Conservation (phyloP, 2,797 vertebrate species). For the Pipistrellus pygmaeus region DNA sequence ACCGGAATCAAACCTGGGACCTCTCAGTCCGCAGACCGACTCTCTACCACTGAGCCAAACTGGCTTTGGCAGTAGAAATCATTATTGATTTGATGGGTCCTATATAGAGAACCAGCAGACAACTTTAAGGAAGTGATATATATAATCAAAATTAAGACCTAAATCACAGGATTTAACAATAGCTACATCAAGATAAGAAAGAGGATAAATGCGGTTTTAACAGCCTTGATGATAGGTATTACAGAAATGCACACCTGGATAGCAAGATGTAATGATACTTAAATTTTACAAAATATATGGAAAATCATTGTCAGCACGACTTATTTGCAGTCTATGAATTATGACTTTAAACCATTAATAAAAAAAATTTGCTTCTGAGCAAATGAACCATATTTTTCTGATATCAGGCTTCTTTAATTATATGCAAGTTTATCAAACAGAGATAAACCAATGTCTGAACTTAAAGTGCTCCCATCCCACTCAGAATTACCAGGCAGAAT, state of each 20-base stretch:
- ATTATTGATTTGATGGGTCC: constrained; percentile 36
- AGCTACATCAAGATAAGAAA: constrained; percentile 41
- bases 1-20: too few relatives aligned
- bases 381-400: constrained; percentile 57
- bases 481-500: neutral
- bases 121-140: constrained; percentile 56
- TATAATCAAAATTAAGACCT: constrained; percentile 27
- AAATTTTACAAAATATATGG: constrained; percentile 52
- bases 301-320: neutral
- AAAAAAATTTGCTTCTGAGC: neutral
- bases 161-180: constrained; percentile 43
- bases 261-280: neutral
- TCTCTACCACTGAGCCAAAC: too few relatives aligned
- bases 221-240: neutral
- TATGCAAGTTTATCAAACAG: neutral
- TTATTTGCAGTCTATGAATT: constrained; percentile 48
- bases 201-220: neutral
- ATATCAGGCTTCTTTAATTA: constrained; percentile 19
- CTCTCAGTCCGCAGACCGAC: too few relatives aligned
- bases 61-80: neutral
- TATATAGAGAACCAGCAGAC: constrained; percentile 21
- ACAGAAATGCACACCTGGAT: neutral
- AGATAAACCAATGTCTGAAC: neutral
- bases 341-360: constrained; percentile 54
- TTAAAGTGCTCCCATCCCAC: neutral